Base-by-base conservation (phyloP, 1,140 invertebrate species). In the Asobara japonica region DNA sequence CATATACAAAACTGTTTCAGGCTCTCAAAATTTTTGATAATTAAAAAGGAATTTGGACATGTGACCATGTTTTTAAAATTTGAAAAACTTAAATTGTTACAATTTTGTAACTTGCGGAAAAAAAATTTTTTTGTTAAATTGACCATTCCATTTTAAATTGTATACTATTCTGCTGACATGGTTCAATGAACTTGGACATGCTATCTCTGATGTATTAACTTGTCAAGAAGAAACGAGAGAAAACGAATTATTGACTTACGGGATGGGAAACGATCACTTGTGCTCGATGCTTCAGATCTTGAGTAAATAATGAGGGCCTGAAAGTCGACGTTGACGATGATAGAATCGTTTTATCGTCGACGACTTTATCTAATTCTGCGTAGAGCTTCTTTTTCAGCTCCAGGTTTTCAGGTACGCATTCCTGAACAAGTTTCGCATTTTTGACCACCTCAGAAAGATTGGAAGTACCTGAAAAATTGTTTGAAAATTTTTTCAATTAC, bases 271-370 rank as follows among this genome's bases (percentile, higher is more conserved):
- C 92, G 66, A 94, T 89, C 71, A 91, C 83, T 86, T 96, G 93
- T 6, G 90, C 88, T 77, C 91, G 92, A 79, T 97, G 93, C 81
- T 92, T 93, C 48, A 98, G 83, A 56, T 91, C 90, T 62, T 94
- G 93, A 76, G 91, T 94, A 79, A 98, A 95, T 18, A 93, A 82
- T 0, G 97, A 98, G 1, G 97, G 94, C 48, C 94, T 84, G 72
- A 97, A 95, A 33, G 95, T 97, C 31, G 95, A 97, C 0, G 96
- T 97, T 0, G 97, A 98, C 78, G 95, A 97, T 0, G 95, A 95
- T 2, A 98, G 80, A 65, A 96, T 94, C 2, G 92, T 93, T 22
- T 90, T 90, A 68, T 90, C 82, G n/a, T 92, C 89, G 0, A 94
- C 91, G 0, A 96, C 82, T 71, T 89, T 88, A 83, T 98, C 97